phyloP scores from a whole-genome alignment of 92 coral and sea anemone species.

The Parazoanthus swiftii region DNA sequence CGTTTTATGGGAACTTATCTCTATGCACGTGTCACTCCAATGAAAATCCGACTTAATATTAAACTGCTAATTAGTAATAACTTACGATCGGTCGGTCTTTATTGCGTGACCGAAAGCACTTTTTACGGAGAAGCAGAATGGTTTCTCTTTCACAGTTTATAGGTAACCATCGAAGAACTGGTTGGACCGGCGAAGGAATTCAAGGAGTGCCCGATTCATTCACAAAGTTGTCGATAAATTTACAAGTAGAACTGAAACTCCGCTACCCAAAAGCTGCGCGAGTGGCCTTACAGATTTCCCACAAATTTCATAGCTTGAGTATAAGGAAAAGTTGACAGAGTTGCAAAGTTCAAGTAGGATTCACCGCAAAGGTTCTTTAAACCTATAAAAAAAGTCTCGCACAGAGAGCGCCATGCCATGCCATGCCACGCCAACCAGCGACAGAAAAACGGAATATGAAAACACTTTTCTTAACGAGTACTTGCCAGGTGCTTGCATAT shows the following conservation, averaged over 20 bases:
- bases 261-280: neutral
- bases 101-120: neutral
- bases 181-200: neutral
- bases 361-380: neutral
- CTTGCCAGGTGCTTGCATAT: slow-evolving; percentile 26
- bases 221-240: neutral
- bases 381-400: neutral
- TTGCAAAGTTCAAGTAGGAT: neutral
- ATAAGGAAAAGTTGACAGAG: neutral
- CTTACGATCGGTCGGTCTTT: slow-evolving; percentile 5
- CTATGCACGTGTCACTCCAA: slow-evolving; percentile 25
- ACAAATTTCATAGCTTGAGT: neutral
- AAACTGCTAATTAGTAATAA: neutral
- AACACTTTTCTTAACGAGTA: slow-evolving; percentile 2
- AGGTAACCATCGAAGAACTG: neutral
- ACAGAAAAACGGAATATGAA: neutral
- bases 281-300: neutral
- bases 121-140: neutral
- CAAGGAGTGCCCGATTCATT: neutral
- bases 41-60: slow-evolving; percentile 14
- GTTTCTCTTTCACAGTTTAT: neutral
- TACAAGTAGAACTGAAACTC: neutral
- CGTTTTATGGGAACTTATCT: neutral
- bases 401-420: neutral
- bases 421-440: too few species aligned